Evolutionary conservation across 2,113 vertebrate genomes (phyloP).

Genomic region (Oreochromis niloticus): DNA sequence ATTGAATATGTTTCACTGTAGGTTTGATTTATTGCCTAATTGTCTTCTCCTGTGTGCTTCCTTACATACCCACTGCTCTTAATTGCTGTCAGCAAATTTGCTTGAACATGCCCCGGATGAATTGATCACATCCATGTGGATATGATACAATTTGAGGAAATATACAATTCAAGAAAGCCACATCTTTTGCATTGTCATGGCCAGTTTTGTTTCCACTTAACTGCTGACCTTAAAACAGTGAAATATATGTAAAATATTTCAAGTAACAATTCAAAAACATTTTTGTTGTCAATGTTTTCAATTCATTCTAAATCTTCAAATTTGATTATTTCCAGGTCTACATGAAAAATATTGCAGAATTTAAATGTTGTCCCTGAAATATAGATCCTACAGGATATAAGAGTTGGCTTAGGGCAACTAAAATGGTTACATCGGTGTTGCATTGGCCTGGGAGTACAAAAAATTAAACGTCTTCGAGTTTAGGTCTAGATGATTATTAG

Average conservation of each 20-base stretch:
- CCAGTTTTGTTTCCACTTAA: neutral
- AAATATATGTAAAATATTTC: neutral
- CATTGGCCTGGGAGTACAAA: neutral
- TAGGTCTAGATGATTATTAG: neutral
- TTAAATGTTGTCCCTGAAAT: neutral
- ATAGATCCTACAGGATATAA: neutral
- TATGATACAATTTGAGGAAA: neutral
- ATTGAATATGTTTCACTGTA: neutral
- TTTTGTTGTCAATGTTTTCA: neutral
- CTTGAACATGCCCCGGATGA: neutral
- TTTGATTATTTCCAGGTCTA: neutral
- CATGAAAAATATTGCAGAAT: neutral
- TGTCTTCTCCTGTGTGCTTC: neutral
- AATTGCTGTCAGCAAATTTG: neutral
- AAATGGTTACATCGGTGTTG: neutral
- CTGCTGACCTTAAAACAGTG: neutral
- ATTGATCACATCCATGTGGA: neutral
- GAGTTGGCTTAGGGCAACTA: neutral
- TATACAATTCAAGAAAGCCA: neutral
- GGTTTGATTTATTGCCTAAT: neutral
- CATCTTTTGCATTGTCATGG: neutral
- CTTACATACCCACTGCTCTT: neutral
- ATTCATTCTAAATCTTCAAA: neutral
- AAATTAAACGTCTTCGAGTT: neutral
- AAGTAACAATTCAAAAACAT: neutral